Base-by-base conservation (phyloP, 2,888 invertebrate genomes). In the Leptothorax acervorum region DNA sequence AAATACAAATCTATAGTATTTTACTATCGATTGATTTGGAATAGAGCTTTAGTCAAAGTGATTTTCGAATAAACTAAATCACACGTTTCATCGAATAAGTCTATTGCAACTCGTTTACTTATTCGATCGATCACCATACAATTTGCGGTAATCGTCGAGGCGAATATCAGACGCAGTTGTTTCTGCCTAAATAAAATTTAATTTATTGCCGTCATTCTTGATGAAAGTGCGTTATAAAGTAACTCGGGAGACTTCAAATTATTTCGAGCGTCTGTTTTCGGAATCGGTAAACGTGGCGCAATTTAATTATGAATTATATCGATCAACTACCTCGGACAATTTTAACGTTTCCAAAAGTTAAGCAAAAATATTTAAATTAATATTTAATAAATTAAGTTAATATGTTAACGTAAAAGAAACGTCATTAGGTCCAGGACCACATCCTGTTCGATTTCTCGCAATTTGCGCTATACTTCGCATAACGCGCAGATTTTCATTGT, bases 401-500 rank as follows among this genome's bases (percentile, higher is more conserved):
- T 55, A 55, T 28, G 45, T 76, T 78, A 55, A 66, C 18, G 68
- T 45, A 45, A 68, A 48, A 75, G 48, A 57, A 66, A n/a, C 2
- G 18, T 45, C 35, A 68, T 68, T 78, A 78, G 57, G 45, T 57
- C 45, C 57, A 78, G 42, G 45, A 55, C 57, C 57, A n/a, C 11
- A 45, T 68, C 31, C 28, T 9, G 42, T 76, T 65, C 18, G 23
- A 68, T 35, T 68, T 45, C n/a, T 78, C 35, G 68, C 68, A 35
- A 68, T 57, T n/a, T n/a, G 31, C n/a, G 35, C 48, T 23, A 39
- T 45, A 31, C 45, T 31, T 42, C 11, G 9, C 57, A 28, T 35
- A 23, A 23, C 31, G 23, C 6, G 35, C 45, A 31, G 57, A 31
- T 78, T 68, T 68, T 78, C 68, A 78, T 78, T 78, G 57, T 78